Base-by-base conservation (phyloP, 2,113 vertebrate species). In the Sigmodon hispidus region DNA sequence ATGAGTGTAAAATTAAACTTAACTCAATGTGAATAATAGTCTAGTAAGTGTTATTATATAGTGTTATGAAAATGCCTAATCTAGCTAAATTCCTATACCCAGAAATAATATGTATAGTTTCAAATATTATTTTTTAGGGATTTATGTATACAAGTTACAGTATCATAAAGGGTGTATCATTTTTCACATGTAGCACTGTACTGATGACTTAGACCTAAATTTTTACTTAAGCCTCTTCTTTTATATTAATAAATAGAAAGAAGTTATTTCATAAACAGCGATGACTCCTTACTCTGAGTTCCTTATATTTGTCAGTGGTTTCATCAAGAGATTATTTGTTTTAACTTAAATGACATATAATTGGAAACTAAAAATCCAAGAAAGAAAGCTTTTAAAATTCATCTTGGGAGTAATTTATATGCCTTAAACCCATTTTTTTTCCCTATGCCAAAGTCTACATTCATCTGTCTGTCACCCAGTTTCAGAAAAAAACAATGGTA, bases 11-110 rank as follows among this genome's bases (percentile, higher is more conserved):
- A 65, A 34, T 29, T 69, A 65, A 12, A 50, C 7, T 59, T 12
- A 5, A 87, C 16, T 91, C 81, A 95, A 65, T 69, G 1, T 4
- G 77, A 55, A 55, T 92, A 67, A 96, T 34, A 94, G 55, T 86
- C 57, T 55, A 34, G 7, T 77, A 87, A 75, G 10, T 65, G 16
- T n/a, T 95, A 57, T 29, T 69, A 10, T 81, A 79, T 57, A 9
- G 76, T 88, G 0, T 83, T 19, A 29, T 55, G 0, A 55, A 87
- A 93, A 70, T 87, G 61, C 1, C 5, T 7, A 93, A 61, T 57
- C n/a, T 94, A 88, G 36, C 36, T n/a, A 95, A 89, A 81, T 91
- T n/a, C 73, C 55, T 0, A 69, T 73, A 55, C 13, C 45, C 43
- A 67, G 29, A 36, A 85, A 83, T 29, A 43, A 6, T 16, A 24